Percentiles rank a stretch among this genome's conserved stretches.
Evolutionary conservation across 1,140 invertebrate genomes (phyloP).

Genomic region (Drosophila pallidifrons): DNA sequence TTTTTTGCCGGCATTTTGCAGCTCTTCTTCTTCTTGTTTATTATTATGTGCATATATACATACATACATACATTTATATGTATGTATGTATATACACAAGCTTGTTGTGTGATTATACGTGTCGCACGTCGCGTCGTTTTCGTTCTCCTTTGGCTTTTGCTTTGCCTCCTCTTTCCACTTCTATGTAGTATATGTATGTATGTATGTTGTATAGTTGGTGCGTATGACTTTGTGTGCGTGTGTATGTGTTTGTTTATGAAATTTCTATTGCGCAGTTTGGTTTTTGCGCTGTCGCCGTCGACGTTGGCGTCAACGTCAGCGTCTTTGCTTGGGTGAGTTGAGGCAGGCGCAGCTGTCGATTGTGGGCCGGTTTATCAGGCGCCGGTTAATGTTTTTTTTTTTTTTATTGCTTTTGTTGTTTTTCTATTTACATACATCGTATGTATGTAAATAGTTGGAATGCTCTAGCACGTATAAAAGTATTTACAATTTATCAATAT

Average conservation of each 20-base stretch:
- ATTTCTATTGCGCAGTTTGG: constrained; percentile 81
- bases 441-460: neutral
- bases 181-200: constrained; percentile 27
- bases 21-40: constrained; percentile 58
- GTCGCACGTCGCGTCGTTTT: constrained; percentile 31
- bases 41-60: constrained; percentile 26
- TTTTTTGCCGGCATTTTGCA: constrained; percentile 68
- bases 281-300: constrained; percentile 42
- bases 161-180: constrained; percentile 60
- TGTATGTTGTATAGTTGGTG: constrained; percentile 22
- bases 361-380: constrained; percentile 78
- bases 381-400: constrained; percentile 62
- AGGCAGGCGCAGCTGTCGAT: constrained; percentile 48
- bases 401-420: constrained; percentile 15
- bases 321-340: constrained; percentile 41
- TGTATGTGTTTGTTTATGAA: constrained; percentile 72
- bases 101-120: constrained; percentile 9
- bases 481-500: neutral
- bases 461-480: neutral
- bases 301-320: constrained; percentile 15
- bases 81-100: neutral
- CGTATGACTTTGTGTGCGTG: constrained; percentile 7
- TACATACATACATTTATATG: neutral
- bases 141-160: constrained; percentile 36
- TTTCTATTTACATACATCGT: neutral